Base-by-base conservation (phyloP, 2,113 vertebrate species). In the Seriola aureovittata region DNA sequence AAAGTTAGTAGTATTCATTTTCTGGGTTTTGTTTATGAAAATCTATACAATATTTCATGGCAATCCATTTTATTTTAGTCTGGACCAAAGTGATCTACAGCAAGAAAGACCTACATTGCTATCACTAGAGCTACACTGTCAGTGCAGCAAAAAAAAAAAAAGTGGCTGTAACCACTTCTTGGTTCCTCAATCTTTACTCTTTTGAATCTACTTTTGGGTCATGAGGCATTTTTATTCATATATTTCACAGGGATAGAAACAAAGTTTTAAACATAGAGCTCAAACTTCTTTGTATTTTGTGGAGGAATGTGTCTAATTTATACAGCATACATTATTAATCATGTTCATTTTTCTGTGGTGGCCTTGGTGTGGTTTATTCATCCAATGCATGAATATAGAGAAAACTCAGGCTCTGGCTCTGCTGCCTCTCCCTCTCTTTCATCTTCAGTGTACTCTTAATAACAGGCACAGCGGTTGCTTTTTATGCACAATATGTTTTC, bases 341-440 rank as follows among this genome's bases (percentile, higher is more conserved):
- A 8, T 80, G 77, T 84, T 86, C 48, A 67, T 88, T 90, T 89
- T 78, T 85, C 66, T 64, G 60, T 19, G 34, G 72, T 81, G 77
- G 84, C 85, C 84, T 85, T 88, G 81, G 63, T 85, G 66, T 60
- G 67, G 40, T 85, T 83, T 80, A 90, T 85, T 86, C 75, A 89
- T 86, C 71, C 66, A 50, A 40, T 64, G 81, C 65, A 87, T 69
- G 44, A 93, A 78, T 84, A 88, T 85, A 85, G 59, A 91, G 29
- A 34, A 68, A 67, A 63, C 46, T 50, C 50, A 63, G 34, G 23
- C 23, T 23, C 60, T 75, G 6, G 34, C 12, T 71, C 48, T 60
- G 38, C 34, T 63, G 59, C 25, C 29, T 58, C 65, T 36, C 7
- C 9, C 17, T 59, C 52, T 62, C 46, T 63, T 34, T 79, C 21